Conservation (phyloP, 2,888 invertebrate species). For the Odontothrips loti region DNA sequence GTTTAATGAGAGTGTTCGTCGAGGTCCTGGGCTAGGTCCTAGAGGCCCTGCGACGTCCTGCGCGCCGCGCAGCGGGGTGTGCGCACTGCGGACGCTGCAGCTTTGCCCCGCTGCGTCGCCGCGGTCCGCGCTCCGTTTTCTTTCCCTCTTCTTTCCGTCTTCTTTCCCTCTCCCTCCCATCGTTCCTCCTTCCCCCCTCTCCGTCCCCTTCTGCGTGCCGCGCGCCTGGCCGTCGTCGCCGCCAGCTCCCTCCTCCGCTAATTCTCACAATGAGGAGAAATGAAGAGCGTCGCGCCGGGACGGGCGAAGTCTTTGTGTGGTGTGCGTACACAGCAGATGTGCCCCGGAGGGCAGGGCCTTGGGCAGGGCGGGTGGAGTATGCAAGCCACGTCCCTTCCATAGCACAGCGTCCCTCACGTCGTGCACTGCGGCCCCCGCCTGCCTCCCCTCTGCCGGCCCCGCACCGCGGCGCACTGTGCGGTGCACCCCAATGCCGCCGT, state of each 20-base stretch:
- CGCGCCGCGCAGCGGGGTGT: no score
- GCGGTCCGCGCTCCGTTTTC: not conserved
- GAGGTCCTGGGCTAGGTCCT: no score
- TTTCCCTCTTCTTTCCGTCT: not conserved
- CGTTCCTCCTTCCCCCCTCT: not conserved
- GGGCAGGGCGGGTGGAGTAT: not conserved
- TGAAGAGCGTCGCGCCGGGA: not conserved
- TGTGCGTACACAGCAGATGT: not conserved
- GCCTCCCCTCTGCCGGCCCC: not conserved
- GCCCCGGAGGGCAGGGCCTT: not conserved
- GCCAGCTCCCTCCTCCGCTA: not conserved
- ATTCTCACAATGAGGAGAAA: conserved; percentile 14
- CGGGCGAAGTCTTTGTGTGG: not conserved
- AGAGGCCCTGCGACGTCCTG: no score
- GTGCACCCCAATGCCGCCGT: no score
- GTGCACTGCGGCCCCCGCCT: no score
- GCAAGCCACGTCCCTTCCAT: not conserved
- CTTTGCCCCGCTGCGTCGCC: no score
- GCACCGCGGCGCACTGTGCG: not conserved
- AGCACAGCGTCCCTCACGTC: no score
- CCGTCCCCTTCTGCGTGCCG: not conserved
- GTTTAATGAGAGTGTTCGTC: not conserved
- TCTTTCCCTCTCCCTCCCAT: not conserved
- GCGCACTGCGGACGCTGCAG: no score
- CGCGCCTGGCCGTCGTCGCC: no score